A percentile compares a stretch with the other conserved stretches of the same genome.
Evolutionary conservation across 2,888 invertebrate species (phyloP).

Genomic region (Orthosia cruda): DNA sequence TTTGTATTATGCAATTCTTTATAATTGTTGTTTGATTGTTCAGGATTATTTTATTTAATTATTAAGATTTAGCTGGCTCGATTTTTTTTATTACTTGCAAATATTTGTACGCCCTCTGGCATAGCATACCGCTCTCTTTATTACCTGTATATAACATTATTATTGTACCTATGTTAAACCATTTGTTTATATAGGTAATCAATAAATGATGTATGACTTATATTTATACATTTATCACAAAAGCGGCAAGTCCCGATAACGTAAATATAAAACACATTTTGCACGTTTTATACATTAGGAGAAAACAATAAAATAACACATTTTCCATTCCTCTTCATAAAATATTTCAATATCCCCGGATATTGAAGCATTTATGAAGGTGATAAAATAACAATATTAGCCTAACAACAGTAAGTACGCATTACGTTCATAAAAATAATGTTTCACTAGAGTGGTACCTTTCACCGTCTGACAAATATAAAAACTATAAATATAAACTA

Average conservation of each 20-base stretch:
- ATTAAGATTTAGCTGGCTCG: too few relatives aligned
- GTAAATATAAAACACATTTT: not conserved
- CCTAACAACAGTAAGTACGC: constrained; percentile 21
- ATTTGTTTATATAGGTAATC: too few relatives aligned
- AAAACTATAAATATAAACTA: too few relatives aligned
- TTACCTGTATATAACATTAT: too few relatives aligned
- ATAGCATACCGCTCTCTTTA: not conserved
- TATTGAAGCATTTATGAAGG: not conserved
- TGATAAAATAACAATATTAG: constrained; percentile 46
- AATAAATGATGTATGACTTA: too few relatives aligned
- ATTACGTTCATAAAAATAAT: constrained; percentile 41
- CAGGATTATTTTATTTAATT: too few relatives aligned
- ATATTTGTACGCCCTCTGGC: too few relatives aligned
- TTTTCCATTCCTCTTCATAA: constrained; percentile 14
- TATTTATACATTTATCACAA: too few relatives aligned
- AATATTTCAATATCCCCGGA: constrained; percentile 20
- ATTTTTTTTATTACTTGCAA: too few relatives aligned
- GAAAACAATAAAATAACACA: constrained; percentile 21
- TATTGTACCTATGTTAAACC: too few relatives aligned
- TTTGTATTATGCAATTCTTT: too few relatives aligned
- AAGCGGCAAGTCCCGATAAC: not conserved
- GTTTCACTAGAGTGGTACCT: constrained; percentile 22
- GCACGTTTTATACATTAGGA: not conserved
- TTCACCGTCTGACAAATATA: constrained; percentile 44
- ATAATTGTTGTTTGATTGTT: too few relatives aligned